Evolutionary conservation across 2,888 invertebrate species (phyloP).

Genomic region (Mythimna vitellina): DNA sequence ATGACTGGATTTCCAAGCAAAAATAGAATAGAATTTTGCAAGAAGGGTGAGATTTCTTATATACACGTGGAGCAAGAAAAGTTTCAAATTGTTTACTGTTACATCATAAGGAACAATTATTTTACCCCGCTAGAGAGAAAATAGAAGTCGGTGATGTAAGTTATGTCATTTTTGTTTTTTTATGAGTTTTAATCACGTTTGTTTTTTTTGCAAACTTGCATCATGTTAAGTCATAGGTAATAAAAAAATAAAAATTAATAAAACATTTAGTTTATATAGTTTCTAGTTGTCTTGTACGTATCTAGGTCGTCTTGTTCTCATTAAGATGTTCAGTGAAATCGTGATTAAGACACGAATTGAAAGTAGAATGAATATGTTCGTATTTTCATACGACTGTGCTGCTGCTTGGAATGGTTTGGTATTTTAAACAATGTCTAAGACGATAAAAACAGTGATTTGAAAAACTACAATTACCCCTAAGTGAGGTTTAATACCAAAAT

Average conservation of each 20-base stretch:
- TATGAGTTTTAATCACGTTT: background rate
- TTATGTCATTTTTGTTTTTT: conserved; percentile 10
- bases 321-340: too few species aligned
- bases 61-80: conserved; percentile 28
- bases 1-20: background rate
- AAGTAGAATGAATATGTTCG: too few species aligned
- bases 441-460: background rate
- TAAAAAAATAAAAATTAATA: too few species aligned
- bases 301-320: background rate
- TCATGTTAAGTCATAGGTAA: too few species aligned
- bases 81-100: conserved; percentile 5
- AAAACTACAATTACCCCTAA: background rate
- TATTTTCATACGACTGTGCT: background rate
- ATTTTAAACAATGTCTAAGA: too few species aligned
- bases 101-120: conserved; percentile 18
- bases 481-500: background rate
- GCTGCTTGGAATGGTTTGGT: too few species aligned
- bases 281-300: background rate
- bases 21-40: conserved; percentile 7
- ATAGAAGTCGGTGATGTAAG: background rate
- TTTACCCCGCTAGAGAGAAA: background rate
- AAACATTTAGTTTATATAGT: too few species aligned
- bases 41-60: background rate
- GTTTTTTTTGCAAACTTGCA: background rate
- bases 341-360: too few species aligned